Base-by-base conservation (phyloP, 1,140 invertebrate species). In the Drosophila suzukii region DNA sequence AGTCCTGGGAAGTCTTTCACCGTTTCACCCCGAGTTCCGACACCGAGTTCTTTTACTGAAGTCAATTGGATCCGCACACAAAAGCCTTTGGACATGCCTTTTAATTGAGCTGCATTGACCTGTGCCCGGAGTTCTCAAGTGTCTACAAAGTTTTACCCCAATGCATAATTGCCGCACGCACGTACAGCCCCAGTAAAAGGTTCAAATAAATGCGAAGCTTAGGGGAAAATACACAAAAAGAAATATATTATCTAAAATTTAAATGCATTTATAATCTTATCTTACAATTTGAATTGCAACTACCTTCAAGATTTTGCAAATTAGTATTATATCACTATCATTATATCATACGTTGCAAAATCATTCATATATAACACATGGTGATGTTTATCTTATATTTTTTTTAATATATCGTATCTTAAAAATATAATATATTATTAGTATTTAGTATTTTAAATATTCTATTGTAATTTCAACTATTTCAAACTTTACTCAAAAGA, bases 61-160 rank as follows among this genome's bases (percentile, higher is more conserved):
- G 41, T 41, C 65, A 71, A 66, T 66, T 62, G 71, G 49, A 38
- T 56, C 41, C 57, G 39, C 41, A 44, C 49, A 75, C 63, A 76
- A 67, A 58, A 44, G 49, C 68, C 49, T 38, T 60, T 47, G 51
- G 70, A 66, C 36, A 46, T 49, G 53, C 43, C 78, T 78, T 78
- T 86, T 86, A 81, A 86, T 81, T 85, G 75, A 81, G 75, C 78
- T 75, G 65, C 82, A 78, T 67, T 86, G 75, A 85, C 78, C 82
- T 78, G 54, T 57, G 72, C 36, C 59, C 65, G 53, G 44, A 84
- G 65, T 60, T 84, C 72, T 80, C 76, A 54, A 82, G 79, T 76
- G 67, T 66, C 75, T 78, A 39, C 57, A 78, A 78, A 78, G 66
- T 71, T 78, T 78, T 71, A 13, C 59, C 61, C 43, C 46, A 39